Base-by-base conservation (phyloP, 2,797 vertebrate genomes). In the Enteromius mattozi region DNA sequence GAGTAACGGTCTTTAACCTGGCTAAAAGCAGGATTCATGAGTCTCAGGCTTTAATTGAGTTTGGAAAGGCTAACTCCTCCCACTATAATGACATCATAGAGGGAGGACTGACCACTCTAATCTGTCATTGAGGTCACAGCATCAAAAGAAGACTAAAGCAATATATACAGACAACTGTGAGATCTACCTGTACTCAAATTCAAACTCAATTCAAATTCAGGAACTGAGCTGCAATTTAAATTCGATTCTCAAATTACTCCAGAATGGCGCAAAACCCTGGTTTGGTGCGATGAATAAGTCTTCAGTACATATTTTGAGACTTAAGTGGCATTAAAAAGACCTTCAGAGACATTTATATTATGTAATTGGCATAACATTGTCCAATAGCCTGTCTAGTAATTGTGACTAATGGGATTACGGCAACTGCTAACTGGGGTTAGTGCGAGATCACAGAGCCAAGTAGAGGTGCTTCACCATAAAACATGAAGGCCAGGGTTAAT, bases 11-110 rank as follows among this genome's bases (percentile, higher is more conserved):
- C 93, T 91, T 93, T 93, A 94, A 93, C 91, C 40, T 56, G 88
- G 89, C 92, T 90, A 91, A 93, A 95, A 94, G 92, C 88, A 89
- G 93, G 92, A 97, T 97, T 96, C 96, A 97, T 94, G 91, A 93
- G 93, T 95, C 27, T 94, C 94, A 94, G 90, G 93, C 94, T 96
- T 96, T 93, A 95, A 95, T 94, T 92, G 92, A 91, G 92, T 93
- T 91, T 93, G 91, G 93, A 95, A 94, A 93, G 87, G 90, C 49
- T 30, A 65, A 76, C 70, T 66, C 77, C 72, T 63, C 80, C 63
- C 61, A 59, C 13, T 30, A 13, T n/a, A 17, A 81, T 86, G 88
- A 89, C 66, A 65, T 89, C 86, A 86, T 63, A 47, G 9, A 42
- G 37, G 56, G 2, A 42, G 0, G 27, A 68, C n/a, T 45, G 45